Evolutionary conservation across 1,140 invertebrate species (phyloP).

Genomic region (Dendroctonus valens): DNA sequence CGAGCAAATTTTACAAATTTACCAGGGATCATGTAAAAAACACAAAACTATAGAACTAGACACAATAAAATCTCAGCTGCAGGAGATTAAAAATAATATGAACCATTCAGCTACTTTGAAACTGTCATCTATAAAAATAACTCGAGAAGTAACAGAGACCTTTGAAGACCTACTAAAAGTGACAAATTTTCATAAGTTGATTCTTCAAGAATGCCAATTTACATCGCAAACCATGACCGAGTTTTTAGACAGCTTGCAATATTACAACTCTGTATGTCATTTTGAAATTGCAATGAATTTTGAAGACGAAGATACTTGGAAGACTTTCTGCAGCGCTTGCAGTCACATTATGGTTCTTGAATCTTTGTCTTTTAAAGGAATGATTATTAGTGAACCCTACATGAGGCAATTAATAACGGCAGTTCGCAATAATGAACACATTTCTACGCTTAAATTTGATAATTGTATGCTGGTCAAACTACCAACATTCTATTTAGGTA

Average conservation of each 20-base stretch:
- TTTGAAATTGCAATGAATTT: constrained; percentile 42
- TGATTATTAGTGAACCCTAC: constrained; percentile 42
- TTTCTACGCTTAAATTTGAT: constrained; percentile 44
- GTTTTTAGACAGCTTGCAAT: constrained; percentile 46
- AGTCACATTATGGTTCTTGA: constrained; percentile 38
- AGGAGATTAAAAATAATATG: constrained; percentile 44
- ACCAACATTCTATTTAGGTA: constrained; percentile 45
- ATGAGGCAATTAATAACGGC: constrained; percentile 40
- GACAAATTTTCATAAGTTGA: constrained; percentile 42
- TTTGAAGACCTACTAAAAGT: constrained; percentile 46
- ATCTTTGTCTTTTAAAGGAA: constrained; percentile 41
- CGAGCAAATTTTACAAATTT: constrained; percentile 40
- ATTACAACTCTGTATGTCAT: constrained; percentile 43
- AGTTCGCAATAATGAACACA: constrained; percentile 39
- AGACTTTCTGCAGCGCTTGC: constrained; percentile 41
- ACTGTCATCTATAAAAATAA: constrained; percentile 41
- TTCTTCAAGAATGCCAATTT: constrained; percentile 43
- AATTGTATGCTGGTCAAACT: constrained; percentile 41
- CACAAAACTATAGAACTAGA: constrained; percentile 45
- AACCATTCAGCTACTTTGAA: constrained; percentile 45
- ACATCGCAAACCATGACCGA: constrained; percentile 43
- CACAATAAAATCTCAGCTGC: constrained; percentile 41
- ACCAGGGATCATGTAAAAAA: constrained; percentile 42
- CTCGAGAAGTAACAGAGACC: constrained; percentile 45
- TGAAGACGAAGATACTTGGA: constrained; percentile 43